Evolutionary conservation across 2,113 vertebrate species (phyloP).

Genomic region (Oreochromis spilurus): DNA sequence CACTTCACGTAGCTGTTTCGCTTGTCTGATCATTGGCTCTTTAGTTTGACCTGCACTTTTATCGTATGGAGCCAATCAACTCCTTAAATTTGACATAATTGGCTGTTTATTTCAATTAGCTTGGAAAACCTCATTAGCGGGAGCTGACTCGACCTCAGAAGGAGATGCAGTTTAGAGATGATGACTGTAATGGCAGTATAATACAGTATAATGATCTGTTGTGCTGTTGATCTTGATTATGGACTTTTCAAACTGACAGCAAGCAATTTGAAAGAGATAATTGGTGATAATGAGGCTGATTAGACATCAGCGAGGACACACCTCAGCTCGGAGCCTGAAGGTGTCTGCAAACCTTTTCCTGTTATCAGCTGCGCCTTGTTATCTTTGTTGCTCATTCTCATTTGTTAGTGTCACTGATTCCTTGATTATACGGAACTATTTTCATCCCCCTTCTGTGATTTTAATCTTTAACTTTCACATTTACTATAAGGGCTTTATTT

Average conservation of each 20-base stretch:
- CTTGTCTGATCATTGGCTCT: background rate
- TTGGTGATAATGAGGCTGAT: constrained; percentile 61
- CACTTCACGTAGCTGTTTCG: background rate
- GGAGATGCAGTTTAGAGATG: constrained; percentile 15
- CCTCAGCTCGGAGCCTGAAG: background rate
- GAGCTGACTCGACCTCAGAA: constrained; percentile 5
- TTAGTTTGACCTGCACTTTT: background rate
- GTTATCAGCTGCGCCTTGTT: background rate
- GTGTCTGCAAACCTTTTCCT: background rate
- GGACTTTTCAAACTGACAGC: constrained; percentile 36
- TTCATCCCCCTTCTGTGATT: background rate
- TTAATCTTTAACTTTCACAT: background rate
- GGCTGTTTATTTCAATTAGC: constrained; percentile 58
- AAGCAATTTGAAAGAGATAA: constrained; percentile 51
- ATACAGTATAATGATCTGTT: constrained; percentile 34
- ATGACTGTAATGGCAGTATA: constrained; percentile 15
- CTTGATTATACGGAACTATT: constrained; percentile 4
- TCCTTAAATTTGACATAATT: constrained; percentile 24
- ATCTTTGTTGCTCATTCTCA: constrained; percentile 21
- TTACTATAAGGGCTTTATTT: background rate
- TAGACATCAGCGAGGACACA: constrained; percentile 27
- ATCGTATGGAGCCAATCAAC: background rate
- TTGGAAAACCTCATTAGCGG: constrained; percentile 39
- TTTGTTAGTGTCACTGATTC: constrained; percentile 31
- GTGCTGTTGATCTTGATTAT: constrained; percentile 52